These are phyloP conservation scores for Tiliqua scincoides DNA, from an alignment of 2,113 vertebrate genomes.

Conservation along the genomic window DNA sequence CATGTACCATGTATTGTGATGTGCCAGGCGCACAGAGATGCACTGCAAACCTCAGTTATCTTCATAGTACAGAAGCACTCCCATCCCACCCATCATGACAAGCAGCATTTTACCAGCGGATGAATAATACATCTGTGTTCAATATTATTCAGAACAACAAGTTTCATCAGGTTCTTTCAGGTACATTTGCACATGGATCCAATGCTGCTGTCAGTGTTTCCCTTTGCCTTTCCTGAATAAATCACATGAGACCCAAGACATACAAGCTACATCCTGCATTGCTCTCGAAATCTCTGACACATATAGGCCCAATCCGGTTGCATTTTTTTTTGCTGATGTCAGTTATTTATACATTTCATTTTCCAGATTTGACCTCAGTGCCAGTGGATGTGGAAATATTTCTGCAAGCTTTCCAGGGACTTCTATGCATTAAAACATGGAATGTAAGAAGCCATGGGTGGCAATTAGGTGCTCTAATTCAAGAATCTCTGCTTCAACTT, in stretches of 20 bases:
- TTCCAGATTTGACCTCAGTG: constrained; percentile 42
- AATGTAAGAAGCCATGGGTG: constrained; percentile 51
- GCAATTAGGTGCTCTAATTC: constrained; percentile 41
- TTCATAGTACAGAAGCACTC: neutral
- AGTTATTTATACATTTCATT: constrained; percentile 19
- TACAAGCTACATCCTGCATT: neutral
- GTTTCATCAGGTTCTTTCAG: neutral
- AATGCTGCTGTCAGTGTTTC: neutral
- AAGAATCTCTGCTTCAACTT: constrained; percentile 53
- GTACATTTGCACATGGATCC: neutral
- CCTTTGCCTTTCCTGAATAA: neutral
- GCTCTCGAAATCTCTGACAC: neutral
- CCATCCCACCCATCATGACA: neutral
- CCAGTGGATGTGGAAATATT: constrained; percentile 36
- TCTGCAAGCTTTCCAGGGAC: constrained; percentile 37
- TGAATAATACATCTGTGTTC: neutral
- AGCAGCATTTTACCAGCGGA: neutral
- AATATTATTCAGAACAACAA: constrained; percentile 17
- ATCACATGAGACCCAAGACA: neutral
- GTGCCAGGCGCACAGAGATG: neutral
- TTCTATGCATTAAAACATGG: constrained; percentile 39
- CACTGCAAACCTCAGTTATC: neutral
- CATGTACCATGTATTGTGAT: neutral
- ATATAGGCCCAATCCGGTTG: neutral
- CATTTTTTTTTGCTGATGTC: constrained; percentile 17